A percentile compares a stretch with the other conserved stretches of the same genome.
Evolutionary conservation across 2,888 invertebrate genomes (phyloP).

Genomic region (Nemoura dubitans): DNA sequence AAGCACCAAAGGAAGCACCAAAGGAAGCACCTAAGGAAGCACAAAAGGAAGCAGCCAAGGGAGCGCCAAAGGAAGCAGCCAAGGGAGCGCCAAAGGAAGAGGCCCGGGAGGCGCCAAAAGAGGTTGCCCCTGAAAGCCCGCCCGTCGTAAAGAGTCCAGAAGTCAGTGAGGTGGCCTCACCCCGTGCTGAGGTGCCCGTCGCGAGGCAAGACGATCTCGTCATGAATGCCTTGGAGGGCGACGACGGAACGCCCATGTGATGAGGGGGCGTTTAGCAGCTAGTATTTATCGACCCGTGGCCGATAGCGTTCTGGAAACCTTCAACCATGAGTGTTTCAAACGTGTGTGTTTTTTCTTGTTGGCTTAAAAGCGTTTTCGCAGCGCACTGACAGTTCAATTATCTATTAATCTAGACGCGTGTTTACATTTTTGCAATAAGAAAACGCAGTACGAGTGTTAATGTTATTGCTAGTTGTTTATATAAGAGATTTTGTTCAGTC

Average conservation of each 20-base stretch:
- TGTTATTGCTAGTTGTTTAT: too few relatives aligned
- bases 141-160: neutral
- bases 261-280: neutral
- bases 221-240: neutral
- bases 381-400: neutral
- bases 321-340: too few relatives aligned
- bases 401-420: neutral
- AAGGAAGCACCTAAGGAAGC: too few relatives aligned
- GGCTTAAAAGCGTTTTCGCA: too few relatives aligned
- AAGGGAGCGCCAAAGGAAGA: neutral
- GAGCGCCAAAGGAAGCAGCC: neutral
- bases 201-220: neutral
- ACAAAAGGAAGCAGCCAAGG: neutral
- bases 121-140: too few relatives aligned
- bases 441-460: neutral
- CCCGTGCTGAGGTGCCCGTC: neutral
- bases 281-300: neutral
- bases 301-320: too few relatives aligned
- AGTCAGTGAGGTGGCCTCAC: neutral
- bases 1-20: too few relatives aligned
- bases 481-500: too few relatives aligned
- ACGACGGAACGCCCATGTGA: neutral
- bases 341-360: too few relatives aligned
- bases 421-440: neutral
- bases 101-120: neutral